Evolutionary conservation across 2,797 vertebrate genomes (phyloP).

Genomic region (Salmo trutta): DNA sequence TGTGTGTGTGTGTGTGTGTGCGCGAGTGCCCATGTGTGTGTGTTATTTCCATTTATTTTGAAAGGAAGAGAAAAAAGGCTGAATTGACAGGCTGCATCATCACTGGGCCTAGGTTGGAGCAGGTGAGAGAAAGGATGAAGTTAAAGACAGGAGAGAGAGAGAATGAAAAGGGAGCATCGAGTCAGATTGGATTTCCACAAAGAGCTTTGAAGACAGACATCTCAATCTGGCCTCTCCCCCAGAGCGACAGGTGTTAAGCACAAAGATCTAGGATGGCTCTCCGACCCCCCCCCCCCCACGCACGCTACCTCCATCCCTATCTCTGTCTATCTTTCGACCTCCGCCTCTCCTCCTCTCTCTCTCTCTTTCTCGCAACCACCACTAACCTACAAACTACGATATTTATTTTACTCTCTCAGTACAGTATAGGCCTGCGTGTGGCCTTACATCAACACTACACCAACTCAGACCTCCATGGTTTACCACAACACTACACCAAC

Average conservation of each 20-base stretch:
- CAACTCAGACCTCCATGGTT: background rate
- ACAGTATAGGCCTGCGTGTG: background rate
- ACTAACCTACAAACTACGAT: background rate
- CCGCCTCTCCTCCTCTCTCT: background rate
- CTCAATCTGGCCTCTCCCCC: background rate
- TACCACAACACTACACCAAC: background rate
- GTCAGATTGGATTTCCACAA: slow-evolving; percentile 11
- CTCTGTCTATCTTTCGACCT: background rate
- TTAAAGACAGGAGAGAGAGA: background rate
- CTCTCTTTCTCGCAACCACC: background rate
- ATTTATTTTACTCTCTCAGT: background rate
- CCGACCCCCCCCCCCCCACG: too few species aligned
- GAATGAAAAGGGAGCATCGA: background rate
- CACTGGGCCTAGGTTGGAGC: background rate
- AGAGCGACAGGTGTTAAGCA: slow-evolving; percentile 6
- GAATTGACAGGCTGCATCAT: background rate
- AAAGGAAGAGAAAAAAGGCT: background rate
- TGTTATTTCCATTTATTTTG: background rate
- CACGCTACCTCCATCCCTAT: background rate
- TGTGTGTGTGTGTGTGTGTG: background rate
- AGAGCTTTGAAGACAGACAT: slow-evolving; percentile 4
- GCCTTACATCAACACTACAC: background rate
- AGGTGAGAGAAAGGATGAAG: background rate
- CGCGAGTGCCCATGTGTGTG: slow-evolving; percentile 1
- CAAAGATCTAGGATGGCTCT: slow-evolving; percentile 1